Conservation (phyloP, 2,797 vertebrate species). For the Myripristis murdjan region DNA sequence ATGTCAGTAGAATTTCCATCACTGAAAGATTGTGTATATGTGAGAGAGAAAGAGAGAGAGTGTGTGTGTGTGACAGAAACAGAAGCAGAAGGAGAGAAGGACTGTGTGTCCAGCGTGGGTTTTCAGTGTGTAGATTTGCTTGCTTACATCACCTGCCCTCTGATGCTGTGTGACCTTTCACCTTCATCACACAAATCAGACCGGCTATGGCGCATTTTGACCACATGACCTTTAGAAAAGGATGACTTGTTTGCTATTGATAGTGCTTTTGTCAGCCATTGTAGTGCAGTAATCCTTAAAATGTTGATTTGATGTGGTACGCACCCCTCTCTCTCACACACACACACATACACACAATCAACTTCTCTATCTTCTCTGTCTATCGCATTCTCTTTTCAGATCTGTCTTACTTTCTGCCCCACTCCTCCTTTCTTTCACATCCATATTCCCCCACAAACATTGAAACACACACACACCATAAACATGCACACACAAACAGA, state of each 20-base stretch:
- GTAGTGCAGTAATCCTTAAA: constrained; percentile 49
- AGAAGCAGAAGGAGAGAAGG: background rate
- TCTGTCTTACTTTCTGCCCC: background rate
- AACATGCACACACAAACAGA: constrained; percentile 10
- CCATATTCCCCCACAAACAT: constrained; percentile 6
- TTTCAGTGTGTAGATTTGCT: background rate
- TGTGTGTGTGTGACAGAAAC: background rate
- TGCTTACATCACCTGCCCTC: constrained; percentile 21
- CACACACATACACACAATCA: constrained; percentile 3
- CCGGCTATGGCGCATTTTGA: background rate
- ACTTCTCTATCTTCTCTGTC: background rate
- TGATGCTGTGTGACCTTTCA: constrained; percentile 46
- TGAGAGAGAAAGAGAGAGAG: too few relatives aligned
- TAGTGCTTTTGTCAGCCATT: constrained; percentile 32
- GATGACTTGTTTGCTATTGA: constrained; percentile 29
- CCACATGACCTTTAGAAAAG: constrained; percentile 39
- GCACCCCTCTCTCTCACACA: constrained; percentile 3
- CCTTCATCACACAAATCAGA: constrained; percentile 17
- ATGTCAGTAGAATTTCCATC: constrained; percentile 70
- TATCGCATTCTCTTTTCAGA: constrained; percentile 14
- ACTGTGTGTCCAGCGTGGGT: background rate
- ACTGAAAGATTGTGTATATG: constrained; percentile 25
- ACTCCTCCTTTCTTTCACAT: constrained; percentile 12
- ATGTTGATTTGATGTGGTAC: constrained; percentile 8
- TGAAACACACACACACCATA: constrained; percentile 1